Conservation (phyloP, 2,797 vertebrate species). For the Enteromius radiatus region DNA sequence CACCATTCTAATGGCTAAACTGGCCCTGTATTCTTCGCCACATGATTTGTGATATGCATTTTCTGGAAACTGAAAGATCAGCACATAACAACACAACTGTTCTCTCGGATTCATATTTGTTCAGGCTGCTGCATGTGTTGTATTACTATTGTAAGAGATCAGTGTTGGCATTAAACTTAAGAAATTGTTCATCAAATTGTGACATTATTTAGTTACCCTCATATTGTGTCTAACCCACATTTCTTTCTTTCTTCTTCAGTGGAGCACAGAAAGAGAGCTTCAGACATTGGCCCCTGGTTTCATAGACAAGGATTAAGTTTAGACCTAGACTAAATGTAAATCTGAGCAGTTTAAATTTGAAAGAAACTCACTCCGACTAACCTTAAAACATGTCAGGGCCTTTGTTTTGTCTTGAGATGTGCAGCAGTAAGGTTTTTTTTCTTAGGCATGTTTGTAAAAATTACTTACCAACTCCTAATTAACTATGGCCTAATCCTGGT, state of each 20-base stretch:
- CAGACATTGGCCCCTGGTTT: not conserved
- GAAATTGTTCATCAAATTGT: not conserved
- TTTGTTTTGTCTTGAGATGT: too few species aligned
- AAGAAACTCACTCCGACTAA: too few species aligned
- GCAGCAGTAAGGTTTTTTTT: too few species aligned
- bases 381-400: too few species aligned
- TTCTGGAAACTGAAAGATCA: not conserved
- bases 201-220: not conserved
- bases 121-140: not conserved
- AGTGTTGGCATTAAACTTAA: not conserved
- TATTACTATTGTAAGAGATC: not conserved
- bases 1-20: constrained; percentile 42
- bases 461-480: too few species aligned
- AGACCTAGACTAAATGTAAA: too few species aligned
- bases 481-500: too few species aligned
- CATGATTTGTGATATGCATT: constrained; percentile 23
- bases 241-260: not conserved
- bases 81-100: not conserved
- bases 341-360: too few species aligned
- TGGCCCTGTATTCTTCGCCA: constrained; percentile 37
- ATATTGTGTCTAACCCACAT: not conserved
- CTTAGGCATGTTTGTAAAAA: too few species aligned
- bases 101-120: not conserved
- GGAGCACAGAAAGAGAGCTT: not conserved
- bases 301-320: too few species aligned